These are phyloP conservation scores for Apocrypta bakeri DNA, from an alignment of 1,140 invertebrate genomes.

Conservation along the genomic window DNA sequence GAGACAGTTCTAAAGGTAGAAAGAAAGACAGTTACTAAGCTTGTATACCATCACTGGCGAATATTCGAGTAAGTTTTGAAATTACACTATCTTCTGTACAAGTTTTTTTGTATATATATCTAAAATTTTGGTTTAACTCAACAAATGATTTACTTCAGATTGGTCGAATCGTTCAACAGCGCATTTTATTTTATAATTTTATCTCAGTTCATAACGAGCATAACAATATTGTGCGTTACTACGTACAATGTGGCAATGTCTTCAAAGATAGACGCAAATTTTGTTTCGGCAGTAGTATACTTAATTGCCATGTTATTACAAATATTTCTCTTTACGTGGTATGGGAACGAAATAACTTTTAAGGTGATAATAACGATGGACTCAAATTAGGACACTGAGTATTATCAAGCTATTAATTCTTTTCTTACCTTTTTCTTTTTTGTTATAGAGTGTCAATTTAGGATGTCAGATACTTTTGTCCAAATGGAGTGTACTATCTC, in stretches of 20 bases:
- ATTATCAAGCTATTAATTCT: too few species aligned
- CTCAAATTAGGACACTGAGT: too few species aligned
- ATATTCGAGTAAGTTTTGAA: constrained; percentile 52
- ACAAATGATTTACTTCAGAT: neutral
- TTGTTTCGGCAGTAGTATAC: constrained; percentile 52
- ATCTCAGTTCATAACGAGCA: constrained; percentile 53
- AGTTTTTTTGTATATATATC: too few species aligned
- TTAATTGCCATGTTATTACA: constrained; percentile 61
- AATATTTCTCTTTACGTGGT: constrained; percentile 76
- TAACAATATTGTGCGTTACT: too few species aligned
- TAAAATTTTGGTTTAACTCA: too few species aligned
- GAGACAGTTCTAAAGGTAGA: constrained; percentile 8
- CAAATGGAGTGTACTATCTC: constrained; percentile 54
- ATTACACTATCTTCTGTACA: too few species aligned
- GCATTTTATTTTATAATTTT: constrained; percentile 51
- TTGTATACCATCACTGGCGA: constrained; percentile 50
- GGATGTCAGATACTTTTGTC: constrained; percentile 55
- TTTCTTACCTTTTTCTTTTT: neutral
- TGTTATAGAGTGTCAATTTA: constrained; percentile 21
- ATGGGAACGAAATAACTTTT: constrained; percentile 75
- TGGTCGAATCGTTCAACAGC: constrained; percentile 28
- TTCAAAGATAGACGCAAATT: constrained; percentile 68
- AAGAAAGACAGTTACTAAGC: constrained; percentile 16
- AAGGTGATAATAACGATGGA: too few species aligned
- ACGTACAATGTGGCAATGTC: constrained; percentile 62